Percentiles rank a stretch among this genome's conserved stretches.
phyloP scores from a whole-genome alignment of 1,140 invertebrate species.

The Apolygus lucorum region DNA sequence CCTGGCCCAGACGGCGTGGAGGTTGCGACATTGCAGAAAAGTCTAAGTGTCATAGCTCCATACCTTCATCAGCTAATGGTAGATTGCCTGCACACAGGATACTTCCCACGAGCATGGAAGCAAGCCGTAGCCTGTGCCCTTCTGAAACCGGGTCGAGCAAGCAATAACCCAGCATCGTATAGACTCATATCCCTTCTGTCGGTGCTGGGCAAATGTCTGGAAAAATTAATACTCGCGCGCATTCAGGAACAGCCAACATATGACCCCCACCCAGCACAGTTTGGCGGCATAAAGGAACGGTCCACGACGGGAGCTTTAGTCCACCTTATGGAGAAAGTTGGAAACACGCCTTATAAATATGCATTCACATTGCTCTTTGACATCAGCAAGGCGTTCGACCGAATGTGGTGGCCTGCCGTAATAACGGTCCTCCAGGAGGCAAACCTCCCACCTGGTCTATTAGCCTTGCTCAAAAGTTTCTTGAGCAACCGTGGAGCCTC shows the following conservation, averaged over 20 bases:
- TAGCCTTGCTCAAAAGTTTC: no score
- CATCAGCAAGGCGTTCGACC: not conserved
- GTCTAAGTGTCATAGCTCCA: not conserved
- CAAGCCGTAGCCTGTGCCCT: no score
- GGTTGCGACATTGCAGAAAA: not conserved
- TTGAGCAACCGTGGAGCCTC: no score
- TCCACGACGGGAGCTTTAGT: conserved; percentile 22
- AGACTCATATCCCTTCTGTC: no score
- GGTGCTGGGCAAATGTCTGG: no score
- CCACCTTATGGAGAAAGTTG: not conserved
- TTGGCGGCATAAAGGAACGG: not conserved
- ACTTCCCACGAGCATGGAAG: no score
- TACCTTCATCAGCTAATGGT: not conserved
- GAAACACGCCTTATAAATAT: not conserved
- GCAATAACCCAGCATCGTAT: no score
- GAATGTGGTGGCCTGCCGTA: not conserved
- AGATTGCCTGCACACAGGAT: not conserved
- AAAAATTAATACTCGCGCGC: not conserved
- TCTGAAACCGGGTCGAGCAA: no score
- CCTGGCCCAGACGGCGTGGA: not conserved
- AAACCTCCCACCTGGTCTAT: conserved; percentile 41
- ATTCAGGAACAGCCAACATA: not conserved
- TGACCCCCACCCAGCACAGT: not conserved
- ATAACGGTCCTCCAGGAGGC: conserved; percentile 24
- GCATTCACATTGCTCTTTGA: not conserved